These are phyloP conservation scores for Cryptosula pallasiana DNA, from an alignment of 2,888 invertebrate species.

Conservation along the genomic window DNA sequence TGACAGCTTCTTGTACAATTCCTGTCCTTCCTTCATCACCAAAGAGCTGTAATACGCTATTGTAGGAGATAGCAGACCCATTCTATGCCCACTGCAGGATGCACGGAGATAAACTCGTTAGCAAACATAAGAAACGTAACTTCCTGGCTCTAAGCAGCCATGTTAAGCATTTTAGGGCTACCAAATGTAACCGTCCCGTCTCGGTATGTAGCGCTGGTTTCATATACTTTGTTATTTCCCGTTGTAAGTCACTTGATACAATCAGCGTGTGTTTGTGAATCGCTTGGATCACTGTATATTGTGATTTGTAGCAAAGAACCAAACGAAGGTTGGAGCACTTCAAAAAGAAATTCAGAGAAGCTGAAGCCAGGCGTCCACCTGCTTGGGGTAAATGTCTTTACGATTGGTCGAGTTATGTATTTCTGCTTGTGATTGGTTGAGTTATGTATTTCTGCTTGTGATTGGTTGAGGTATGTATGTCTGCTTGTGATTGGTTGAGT, in stretches of 20 bases:
- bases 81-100: conserved; percentile 94
- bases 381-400: conserved; percentile 70
- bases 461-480: too few relatives aligned
- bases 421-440: too few relatives aligned
- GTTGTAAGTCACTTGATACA: too few relatives aligned
- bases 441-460: too few relatives aligned
- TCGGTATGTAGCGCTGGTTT: not conserved
- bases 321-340: conserved; percentile 62
- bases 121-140: conserved; percentile 61
- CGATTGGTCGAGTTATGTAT: not conserved
- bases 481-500: too few relatives aligned
- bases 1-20: not conserved
- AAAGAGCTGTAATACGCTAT: too few relatives aligned
- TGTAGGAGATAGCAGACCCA: conserved; percentile 70
- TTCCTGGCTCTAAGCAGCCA: conserved; percentile 81
- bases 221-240: too few relatives aligned
- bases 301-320: conserved; percentile 46
- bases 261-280: too few relatives aligned
- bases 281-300: too few relatives aligned
- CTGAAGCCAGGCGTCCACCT: conserved; percentile 46
- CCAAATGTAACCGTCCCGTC: conserved; percentile 4
- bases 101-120: conserved; percentile 84
- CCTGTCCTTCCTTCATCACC: not conserved
- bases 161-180: conserved; percentile 59
- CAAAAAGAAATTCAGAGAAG: conserved; percentile 68